Percentiles rank a stretch among this genome's conserved stretches.
These are phyloP conservation scores for Diglossa brunneiventris DNA, from an alignment of 2,113 vertebrate genomes.

Conservation along the genomic window DNA sequence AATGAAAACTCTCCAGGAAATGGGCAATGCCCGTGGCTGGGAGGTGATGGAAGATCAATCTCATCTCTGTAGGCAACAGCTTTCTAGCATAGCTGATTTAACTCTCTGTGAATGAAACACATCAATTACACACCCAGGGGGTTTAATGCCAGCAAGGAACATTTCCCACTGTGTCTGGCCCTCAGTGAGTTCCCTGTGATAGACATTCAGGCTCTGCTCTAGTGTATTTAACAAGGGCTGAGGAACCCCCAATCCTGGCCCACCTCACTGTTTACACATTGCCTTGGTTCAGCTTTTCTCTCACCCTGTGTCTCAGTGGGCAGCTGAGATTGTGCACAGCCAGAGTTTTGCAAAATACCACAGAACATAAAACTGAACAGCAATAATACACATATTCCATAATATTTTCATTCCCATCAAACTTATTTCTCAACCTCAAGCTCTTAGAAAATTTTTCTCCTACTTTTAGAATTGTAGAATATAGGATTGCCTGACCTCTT, in stretches of 20 bases:
- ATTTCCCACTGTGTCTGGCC: neutral
- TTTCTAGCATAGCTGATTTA: neutral
- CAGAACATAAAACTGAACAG: neutral
- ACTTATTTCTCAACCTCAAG: neutral
- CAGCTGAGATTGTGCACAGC: neutral
- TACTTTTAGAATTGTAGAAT: neutral
- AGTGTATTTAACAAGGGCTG: neutral
- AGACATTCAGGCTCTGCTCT: neutral
- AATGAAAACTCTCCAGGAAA: neutral
- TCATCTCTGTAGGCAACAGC: neutral
- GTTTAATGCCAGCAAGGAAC: neutral
- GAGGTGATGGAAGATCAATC: neutral
- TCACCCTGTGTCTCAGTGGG: rapidly evolving
- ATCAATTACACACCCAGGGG: neutral
- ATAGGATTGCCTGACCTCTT: neutral
- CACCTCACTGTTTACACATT: neutral
- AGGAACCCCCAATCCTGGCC: neutral
- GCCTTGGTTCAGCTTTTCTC: neutral
- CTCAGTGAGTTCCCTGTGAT: neutral
- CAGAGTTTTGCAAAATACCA: neutral
- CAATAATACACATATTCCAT: neutral
- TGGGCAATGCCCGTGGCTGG: rapidly evolving
- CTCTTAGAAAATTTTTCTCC: neutral
- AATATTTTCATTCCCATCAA: neutral
- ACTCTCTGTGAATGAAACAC: neutral